Evolutionary conservation across 2,797 vertebrate species (phyloP), one percentile per base, ranked within the genome.

Genomic region (Microctenopoma lineatum): DNA sequence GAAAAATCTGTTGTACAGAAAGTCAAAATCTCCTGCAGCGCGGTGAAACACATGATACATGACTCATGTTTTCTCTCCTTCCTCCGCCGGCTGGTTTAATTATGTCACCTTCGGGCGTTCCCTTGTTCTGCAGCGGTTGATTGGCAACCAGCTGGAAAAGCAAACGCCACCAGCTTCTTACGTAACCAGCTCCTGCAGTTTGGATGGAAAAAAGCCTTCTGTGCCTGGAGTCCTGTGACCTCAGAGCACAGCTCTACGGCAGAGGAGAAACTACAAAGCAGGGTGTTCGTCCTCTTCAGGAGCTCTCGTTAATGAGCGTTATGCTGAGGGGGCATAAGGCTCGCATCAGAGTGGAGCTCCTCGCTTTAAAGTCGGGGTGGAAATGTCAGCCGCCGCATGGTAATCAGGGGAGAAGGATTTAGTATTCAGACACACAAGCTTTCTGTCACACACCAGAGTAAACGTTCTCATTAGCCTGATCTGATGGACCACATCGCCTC

Each of bases 361-460:
- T 79, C 77, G 73, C 86, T 83, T 89, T 83, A 88, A 87, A 84
- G 79, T 21, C 2, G 2, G 48, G 74, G 52, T 80, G 69, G 66
- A 84, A 75, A 85, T 85, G 79, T 84, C 84, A 77, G 77, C 71
- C 79, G 80, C 80, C 74, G 80, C 85, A 81, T 83, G 56, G 15
- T 74, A 84, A 87, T 85, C 53, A 78, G 75, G 47, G 68, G 64
- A 75, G 80, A 21, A 84, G 59, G 68, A 60, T 85, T 83, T 85
- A 75, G 55, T 55, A 78, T 80, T 65, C 74, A 66, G 59, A 63
- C 63, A 64, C 76, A 54, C 75, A 70, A 9, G 50, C 66, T 51
- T 56, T 65, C 55, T 42, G 63, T 57, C 9, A 53, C 70, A 73
- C 67, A 83, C 80, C 67, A 83, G 58, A 2, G 41, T 32, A 27